Percentiles rank a stretch among this genome's conserved stretches.
phyloP scores from a whole-genome alignment of 2,113 vertebrate species.

The Myotis brandtii region DNA sequence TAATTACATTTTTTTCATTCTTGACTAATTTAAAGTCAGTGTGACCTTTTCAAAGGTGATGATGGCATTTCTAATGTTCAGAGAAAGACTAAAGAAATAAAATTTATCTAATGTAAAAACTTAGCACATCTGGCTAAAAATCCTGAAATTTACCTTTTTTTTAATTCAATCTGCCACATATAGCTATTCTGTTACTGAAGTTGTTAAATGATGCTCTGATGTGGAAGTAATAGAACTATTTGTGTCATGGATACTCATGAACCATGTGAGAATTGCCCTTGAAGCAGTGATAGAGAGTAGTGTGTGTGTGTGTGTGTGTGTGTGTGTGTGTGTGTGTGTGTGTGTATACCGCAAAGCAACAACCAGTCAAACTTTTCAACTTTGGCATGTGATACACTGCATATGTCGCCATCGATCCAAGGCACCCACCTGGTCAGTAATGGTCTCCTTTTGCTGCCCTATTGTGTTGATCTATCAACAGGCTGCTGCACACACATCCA shows the following conservation, averaged over 20 bases:
- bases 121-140: slow-evolving; percentile 55
- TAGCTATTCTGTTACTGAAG: not conserved
- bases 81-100: slow-evolving; percentile 41
- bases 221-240: accelerated
- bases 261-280: not conserved
- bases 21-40: slow-evolving; percentile 67
- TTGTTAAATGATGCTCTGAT: not conserved
- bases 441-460: not conserved
- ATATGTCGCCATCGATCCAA: too few relatives aligned
- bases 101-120: slow-evolving; percentile 64
- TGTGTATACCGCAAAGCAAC: not conserved
- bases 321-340: too few relatives aligned
- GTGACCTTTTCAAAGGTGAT: slow-evolving; percentile 74
- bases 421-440: not conserved
- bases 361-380: not conserved
- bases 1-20: slow-evolving; percentile 40
- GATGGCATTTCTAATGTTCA: slow-evolving; percentile 70
- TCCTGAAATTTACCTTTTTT: not conserved
- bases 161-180: not conserved
- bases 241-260: too few relatives aligned
- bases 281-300: not conserved
- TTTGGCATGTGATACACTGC: accelerated
- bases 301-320: too few relatives aligned
- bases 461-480: too few relatives aligned
- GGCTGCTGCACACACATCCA: accelerated